A percentile compares a stretch with the other conserved stretches of the same genome.
phyloP scores from a whole-genome alignment of 2,797 vertebrate genomes.

The Australoheros facetus region DNA sequence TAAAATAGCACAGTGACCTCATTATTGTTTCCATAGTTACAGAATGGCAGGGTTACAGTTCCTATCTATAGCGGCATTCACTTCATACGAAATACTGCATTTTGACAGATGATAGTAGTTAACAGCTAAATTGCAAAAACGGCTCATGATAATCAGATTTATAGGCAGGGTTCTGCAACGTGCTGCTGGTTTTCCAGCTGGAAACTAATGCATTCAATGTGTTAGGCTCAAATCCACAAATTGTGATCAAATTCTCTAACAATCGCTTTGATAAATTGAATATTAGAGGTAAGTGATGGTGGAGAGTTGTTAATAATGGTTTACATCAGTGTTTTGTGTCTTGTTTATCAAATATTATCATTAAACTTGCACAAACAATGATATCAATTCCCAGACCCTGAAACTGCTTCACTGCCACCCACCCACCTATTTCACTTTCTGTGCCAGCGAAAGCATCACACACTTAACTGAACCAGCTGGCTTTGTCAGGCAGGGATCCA shows the following conservation, averaged over 20 bases:
- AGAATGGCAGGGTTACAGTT: constrained; percentile 67
- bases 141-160: constrained; percentile 34
- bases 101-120: constrained; percentile 46
- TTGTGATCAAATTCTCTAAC: constrained; percentile 28
- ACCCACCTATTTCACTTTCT: constrained; percentile 54
- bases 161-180: neutral
- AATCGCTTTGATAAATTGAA: constrained; percentile 28
- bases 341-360: constrained; percentile 55
- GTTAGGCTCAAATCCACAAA: constrained; percentile 31
- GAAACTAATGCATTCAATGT: constrained; percentile 9
- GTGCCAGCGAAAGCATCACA: constrained; percentile 64
- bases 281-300: constrained; percentile 19
- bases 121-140: constrained; percentile 31
- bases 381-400: constrained; percentile 58
- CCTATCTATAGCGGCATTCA: constrained; percentile 55
- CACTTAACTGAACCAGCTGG: constrained; percentile 72
- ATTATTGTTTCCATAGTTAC: constrained; percentile 79
- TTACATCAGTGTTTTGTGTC: constrained; percentile 22
- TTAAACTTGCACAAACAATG: constrained; percentile 54
- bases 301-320: constrained; percentile 3
- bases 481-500: constrained; percentile 68
- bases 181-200: constrained; percentile 33
- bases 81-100: constrained; percentile 58
- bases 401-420: constrained; percentile 54
- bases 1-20: constrained; percentile 75